Percentiles rank a stretch among this genome's conserved stretches.
These are phyloP conservation scores for Camponotus floridanus DNA, from an alignment of 1,140 invertebrate genomes.

Conservation along the genomic window DNA sequence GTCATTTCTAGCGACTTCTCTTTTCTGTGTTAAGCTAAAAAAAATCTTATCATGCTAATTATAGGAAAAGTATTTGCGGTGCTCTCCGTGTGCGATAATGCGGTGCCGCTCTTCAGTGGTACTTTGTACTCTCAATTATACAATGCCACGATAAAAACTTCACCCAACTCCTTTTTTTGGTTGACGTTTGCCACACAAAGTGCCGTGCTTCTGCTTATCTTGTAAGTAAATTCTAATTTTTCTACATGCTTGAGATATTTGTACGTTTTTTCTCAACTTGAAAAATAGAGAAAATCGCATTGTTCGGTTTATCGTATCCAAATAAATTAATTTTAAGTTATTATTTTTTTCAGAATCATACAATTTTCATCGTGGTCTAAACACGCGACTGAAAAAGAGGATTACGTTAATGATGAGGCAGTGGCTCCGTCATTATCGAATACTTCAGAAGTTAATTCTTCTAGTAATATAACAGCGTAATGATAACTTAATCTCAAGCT, in stretches of 20 bases:
- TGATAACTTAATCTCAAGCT: background rate
- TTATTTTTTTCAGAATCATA: conserved; percentile 67
- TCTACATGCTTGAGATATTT: background rate
- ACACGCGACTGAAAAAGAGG: background rate
- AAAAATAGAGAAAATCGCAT: background rate
- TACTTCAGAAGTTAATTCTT: background rate
- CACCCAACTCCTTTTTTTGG: conserved; percentile 88
- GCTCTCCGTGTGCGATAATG: conserved; percentile 92
- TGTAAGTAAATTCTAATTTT: conserved; percentile 86
- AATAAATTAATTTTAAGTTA: conserved; percentile 50
- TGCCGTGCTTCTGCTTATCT: conserved; percentile 87
- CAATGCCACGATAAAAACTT: conserved; percentile 87
- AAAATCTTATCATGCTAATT: background rate
- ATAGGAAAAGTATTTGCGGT: conserved; percentile 91
- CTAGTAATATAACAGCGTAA: background rate
- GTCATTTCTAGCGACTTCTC: background rate
- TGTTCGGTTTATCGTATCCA: background rate
- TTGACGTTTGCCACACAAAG: conserved; percentile 90
- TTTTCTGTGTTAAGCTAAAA: background rate
- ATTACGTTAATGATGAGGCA: conserved; percentile 21
- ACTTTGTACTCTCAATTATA: conserved; percentile 91
- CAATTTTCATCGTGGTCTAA: conserved; percentile 56
- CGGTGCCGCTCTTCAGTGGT: conserved; percentile 90
- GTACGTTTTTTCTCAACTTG: background rate
- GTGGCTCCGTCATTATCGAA: background rate